Conservation (phyloP, 2,888 invertebrate species). For the Chironomus tentans region DNA sequence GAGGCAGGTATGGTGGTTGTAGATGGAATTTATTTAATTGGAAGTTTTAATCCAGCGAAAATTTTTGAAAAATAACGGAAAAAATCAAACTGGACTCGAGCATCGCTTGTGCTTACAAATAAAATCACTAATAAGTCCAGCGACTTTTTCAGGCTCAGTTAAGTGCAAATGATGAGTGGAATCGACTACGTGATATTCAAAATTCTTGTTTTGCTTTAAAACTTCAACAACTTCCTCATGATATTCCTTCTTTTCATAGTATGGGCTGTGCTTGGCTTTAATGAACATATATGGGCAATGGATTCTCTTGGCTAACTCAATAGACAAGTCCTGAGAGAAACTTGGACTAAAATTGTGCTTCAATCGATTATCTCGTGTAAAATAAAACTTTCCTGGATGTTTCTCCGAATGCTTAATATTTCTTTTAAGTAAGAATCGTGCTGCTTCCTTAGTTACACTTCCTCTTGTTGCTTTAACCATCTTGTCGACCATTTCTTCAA, state of each 20-base stretch:
- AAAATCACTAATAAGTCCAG: conserved; percentile 49
- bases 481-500: conserved; percentile 53
- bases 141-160: conserved; percentile 53
- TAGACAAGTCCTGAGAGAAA: conserved; percentile 47
- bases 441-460: conserved; percentile 49
- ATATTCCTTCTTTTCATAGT: conserved; percentile 43
- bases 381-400: conserved; percentile 51
- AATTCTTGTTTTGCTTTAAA: conserved; percentile 47
- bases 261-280: conserved; percentile 47
- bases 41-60: background rate
- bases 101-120: conserved; percentile 38
- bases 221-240: conserved; percentile 46
- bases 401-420: conserved; percentile 48
- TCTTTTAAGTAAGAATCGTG: conserved; percentile 48
- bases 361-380: conserved; percentile 52
- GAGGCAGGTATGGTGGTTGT: background rate
- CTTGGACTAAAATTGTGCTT: conserved; percentile 46
- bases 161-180: conserved; percentile 69
- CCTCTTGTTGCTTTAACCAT: conserved; percentile 45
- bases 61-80: background rate
- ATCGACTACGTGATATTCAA: conserved; percentile 52
- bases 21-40: background rate
- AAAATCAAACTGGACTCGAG: background rate
- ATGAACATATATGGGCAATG: conserved; percentile 51
- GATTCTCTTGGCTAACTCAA: conserved; percentile 45